phyloP scores from a whole-genome alignment of 2,113 vertebrate genomes.

The Bucco capensis region DNA sequence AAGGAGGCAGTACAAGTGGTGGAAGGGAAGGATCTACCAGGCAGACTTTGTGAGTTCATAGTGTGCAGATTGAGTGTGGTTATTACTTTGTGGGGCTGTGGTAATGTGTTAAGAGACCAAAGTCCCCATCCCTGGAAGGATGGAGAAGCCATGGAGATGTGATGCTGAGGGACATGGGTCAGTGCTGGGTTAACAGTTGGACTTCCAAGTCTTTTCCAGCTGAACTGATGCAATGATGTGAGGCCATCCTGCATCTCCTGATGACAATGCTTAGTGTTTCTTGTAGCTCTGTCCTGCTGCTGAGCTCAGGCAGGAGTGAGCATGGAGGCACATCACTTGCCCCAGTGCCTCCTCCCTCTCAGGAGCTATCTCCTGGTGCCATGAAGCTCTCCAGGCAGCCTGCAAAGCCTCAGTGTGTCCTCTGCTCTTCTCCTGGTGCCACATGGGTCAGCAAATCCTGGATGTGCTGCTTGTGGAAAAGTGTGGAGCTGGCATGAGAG shows the following conservation, averaged over 20 bases:
- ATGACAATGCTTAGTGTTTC: background rate
- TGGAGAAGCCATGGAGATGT: no score
- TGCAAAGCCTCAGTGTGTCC: background rate
- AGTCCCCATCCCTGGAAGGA: background rate
- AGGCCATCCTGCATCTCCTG: background rate
- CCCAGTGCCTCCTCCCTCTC: background rate
- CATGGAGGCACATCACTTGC: no score
- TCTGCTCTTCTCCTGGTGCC: background rate
- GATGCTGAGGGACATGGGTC: no score
- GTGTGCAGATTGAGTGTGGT: background rate
- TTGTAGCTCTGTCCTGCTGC: background rate
- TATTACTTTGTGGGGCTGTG: background rate
- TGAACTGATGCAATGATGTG: background rate
- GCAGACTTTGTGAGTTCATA: slow-evolving; percentile 13
- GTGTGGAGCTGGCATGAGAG: slow-evolving; percentile 2
- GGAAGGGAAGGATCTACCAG: background rate
- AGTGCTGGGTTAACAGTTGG: background rate
- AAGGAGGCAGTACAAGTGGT: background rate
- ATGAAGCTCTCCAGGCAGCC: background rate
- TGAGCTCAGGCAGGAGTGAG: rapidly evolving
- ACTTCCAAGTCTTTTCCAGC: background rate
- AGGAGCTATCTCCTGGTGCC: background rate
- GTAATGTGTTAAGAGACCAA: background rate
- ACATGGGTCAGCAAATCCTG: slow-evolving; percentile 36
- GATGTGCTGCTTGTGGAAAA: slow-evolving; percentile 12